Evolutionary conservation across 2,113 vertebrate species (phyloP), one percentile per base, ranked within the genome.

Genomic region (Chamaetylas fuelleborni): DNA sequence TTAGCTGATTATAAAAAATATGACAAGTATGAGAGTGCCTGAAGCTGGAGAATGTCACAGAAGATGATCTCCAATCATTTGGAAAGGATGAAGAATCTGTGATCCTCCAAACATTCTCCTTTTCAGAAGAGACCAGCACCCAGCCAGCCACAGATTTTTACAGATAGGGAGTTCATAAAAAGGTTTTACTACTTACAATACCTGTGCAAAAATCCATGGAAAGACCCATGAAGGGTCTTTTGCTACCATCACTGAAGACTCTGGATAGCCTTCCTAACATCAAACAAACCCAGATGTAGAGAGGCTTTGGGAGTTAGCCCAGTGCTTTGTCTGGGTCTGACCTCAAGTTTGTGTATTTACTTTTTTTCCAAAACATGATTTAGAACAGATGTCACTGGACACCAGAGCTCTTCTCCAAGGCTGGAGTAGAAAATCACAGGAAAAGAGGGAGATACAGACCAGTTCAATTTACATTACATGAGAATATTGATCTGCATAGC

Each of bases 361-460:
- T 67, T 94, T 90, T 91, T 89, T 88, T 86, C 48, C 19, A 92
- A 88, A 94, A 86, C 76, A 53, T 77, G 66, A 96, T 96, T 96
- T 90, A 88, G 71, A 96, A 95, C 94, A 91, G 90, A 95, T 94
- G 84, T 93, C 72, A 81, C 54, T 94, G 90, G 93, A 96, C 92
- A 94, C 56, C 71, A 91, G 38, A 92, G 47, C 51, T 88, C 70
- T 83, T 60, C 79, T 88, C 43, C 74, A 92, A 58, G n/a, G 51
- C n/a, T 88, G 38, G 26, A 81, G 36, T 20, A 94, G 94, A 92
- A 92, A 95, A 92, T 91, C 71, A 88, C 14, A 95, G 74, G 54
- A 93, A 72, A 91, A 95, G 54, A 42, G 40, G 31, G 38, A 88
- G 91, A 91, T 54, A 76, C 11, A 61, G 70, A 90, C 9, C 34